Percentiles rank a stretch among this genome's conserved stretches.
phyloP scores from a whole-genome alignment of 2,113 vertebrate species.

The Xiphorhynchus elegans region DNA sequence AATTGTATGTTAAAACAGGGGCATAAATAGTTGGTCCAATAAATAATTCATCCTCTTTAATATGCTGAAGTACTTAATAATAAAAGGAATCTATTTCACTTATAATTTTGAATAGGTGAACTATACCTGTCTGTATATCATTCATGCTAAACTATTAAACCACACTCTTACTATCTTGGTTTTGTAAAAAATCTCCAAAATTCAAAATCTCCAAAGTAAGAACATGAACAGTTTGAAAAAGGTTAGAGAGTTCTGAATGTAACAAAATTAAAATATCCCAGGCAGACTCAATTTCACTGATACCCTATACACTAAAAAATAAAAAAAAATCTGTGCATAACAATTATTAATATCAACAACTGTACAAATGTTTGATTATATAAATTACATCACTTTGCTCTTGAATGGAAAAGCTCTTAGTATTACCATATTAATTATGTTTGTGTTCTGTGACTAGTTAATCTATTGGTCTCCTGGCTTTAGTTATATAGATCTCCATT shows the following conservation, averaged over 20 bases:
- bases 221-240: neutral
- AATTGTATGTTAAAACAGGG: constrained; percentile 5
- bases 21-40: neutral
- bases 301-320: neutral
- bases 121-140: neutral
- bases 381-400: neutral
- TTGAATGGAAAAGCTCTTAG: neutral
- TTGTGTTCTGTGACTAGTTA: constrained; percentile 30
- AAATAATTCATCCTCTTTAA: constrained; percentile 8
- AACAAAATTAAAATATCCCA: neutral
- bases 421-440: neutral
- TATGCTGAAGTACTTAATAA: neutral
- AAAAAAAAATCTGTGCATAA: neutral
- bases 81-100: neutral
- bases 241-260: neutral
- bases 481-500: neutral
- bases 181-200: neutral
- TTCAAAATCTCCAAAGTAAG: neutral
- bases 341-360: neutral
- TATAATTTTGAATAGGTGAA: constrained; percentile 12
- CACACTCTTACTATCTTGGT: neutral
- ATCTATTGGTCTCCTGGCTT: neutral
- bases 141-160: neutral
- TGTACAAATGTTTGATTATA: neutral
- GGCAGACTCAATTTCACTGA: neutral